A percentile compares a stretch with the other conserved stretches of the same genome.
phyloP scores from a whole-genome alignment of 2,797 vertebrate species.

The Typhlichthys subterraneus region DNA sequence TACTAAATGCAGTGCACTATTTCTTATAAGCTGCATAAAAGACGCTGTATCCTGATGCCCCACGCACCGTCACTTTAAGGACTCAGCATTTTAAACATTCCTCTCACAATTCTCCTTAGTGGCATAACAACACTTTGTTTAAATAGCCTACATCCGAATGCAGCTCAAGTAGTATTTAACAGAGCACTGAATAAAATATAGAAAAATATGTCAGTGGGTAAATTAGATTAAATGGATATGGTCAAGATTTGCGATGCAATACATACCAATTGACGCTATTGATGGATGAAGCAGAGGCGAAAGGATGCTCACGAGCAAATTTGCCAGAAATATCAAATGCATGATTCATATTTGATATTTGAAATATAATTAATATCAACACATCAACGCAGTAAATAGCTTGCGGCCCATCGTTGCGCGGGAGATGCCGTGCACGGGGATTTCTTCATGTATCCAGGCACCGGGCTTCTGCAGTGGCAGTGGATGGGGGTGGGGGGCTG shows the following conservation, averaged over 20 bases:
- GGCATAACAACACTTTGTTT: conserved; percentile 3
- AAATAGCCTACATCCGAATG: conserved; percentile 8
- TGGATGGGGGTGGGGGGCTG: conserved; percentile 9
- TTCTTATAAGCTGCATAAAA: conserved; percentile 47
- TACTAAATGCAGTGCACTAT: conserved; percentile 23
- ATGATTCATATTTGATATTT: conserved; percentile 85
- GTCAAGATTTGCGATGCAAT: conserved; percentile 45
- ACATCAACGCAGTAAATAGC: conserved; percentile 67
- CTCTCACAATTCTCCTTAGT: conserved; percentile 6
- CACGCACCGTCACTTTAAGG: conserved; percentile 57
- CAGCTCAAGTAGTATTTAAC: neutral
- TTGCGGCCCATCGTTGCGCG: conserved; percentile 71
- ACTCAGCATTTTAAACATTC: conserved; percentile 49
- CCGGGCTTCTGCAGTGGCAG: conserved; percentile 64
- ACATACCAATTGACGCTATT: conserved; percentile 85
- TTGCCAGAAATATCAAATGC: conserved; percentile 81
- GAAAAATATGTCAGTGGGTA: conserved; percentile 6
- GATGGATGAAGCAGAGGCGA: conserved; percentile 74
- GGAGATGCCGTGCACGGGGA: conserved; percentile 53
- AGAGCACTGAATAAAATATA: neutral
- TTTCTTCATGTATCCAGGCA: conserved; percentile 68
- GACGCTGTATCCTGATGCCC: conserved; percentile 50
- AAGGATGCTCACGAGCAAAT: conserved; percentile 79
- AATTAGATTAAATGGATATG: conserved; percentile 24
- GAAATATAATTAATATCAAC: conserved; percentile 74